A percentile compares a stretch with the other conserved stretches of the same genome.
phyloP scores from a whole-genome alignment of 2,888 invertebrate genomes.

The Drosophila melanosoma region DNA sequence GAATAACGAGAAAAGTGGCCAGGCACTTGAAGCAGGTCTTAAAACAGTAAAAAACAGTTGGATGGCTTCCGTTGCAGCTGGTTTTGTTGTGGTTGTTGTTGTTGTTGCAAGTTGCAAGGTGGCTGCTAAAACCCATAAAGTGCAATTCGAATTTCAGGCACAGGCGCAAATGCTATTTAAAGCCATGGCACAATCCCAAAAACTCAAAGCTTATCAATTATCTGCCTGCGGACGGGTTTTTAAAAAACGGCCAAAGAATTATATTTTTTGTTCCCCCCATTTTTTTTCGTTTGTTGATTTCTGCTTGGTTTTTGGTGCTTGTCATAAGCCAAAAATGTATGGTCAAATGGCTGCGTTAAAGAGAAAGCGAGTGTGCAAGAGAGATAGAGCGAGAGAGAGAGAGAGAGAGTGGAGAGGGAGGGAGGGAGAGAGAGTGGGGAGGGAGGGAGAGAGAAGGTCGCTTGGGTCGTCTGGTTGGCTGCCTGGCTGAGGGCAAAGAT shows the following conservation, averaged over 20 bases:
- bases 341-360: slow-evolving; percentile 34
- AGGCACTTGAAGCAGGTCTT: slow-evolving; percentile 4
- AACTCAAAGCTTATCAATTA: slow-evolving; percentile 39
- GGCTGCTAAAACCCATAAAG: slow-evolving; percentile 5
- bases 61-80: background rate
- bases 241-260: background rate
- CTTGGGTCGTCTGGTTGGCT: slow-evolving; percentile 11
- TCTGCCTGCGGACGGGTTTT: slow-evolving; percentile 1
- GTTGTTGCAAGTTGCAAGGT: background rate
- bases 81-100: slow-evolving; percentile 2
- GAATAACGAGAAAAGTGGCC: background rate
- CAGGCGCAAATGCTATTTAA: slow-evolving; percentile 39
- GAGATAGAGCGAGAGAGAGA: background rate
- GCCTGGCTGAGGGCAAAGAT: slow-evolving; percentile 56
- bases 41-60: slow-evolving; percentile 9
- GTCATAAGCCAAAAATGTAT: slow-evolving; percentile 59
- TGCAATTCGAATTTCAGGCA: slow-evolving; percentile 28
- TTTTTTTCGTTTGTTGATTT: background rate
- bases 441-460: slow-evolving; percentile 12
- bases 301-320: slow-evolving; percentile 17
- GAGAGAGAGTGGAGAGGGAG: background rate
- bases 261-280: slow-evolving; percentile 1
- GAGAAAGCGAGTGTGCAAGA: background rate
- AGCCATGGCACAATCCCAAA: slow-evolving; percentile 6
- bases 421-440: background rate